These are phyloP conservation scores for Phyllotis vaccarum DNA, from an alignment of 2,797 vertebrate genomes.

Conservation along the genomic window DNA sequence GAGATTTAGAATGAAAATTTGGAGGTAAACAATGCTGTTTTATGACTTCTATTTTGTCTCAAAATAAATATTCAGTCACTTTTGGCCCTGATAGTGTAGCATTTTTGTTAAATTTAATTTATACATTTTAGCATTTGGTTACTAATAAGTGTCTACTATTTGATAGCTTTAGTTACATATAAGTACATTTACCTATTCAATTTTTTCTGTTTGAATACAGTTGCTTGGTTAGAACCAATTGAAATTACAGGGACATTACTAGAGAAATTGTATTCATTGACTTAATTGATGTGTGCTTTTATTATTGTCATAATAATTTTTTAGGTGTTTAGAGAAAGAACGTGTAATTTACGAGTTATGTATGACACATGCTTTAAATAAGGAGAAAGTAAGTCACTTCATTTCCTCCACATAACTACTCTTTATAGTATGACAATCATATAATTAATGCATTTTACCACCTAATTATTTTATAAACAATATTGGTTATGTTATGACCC, in stretches of 20 bases:
- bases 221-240: slow-evolving; percentile 27
- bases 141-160: not conserved
- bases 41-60: not conserved
- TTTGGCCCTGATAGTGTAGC: not conserved
- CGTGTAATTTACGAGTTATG: not conserved
- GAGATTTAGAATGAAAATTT: not conserved
- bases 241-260: not conserved
- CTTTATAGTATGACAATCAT: not conserved
- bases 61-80: not conserved
- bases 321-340: slow-evolving; percentile 1
- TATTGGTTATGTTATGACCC: slow-evolving; percentile 53
- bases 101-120: not conserved
- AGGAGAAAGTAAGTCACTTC: not conserved
- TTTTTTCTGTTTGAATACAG: not conserved
- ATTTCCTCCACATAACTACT: not conserved
- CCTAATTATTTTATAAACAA: slow-evolving; percentile 60
- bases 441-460: slow-evolving; percentile 59
- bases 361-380: slow-evolving; percentile 1
- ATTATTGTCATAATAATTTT: not conserved
- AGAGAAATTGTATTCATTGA: not conserved
- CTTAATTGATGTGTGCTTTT: not conserved
- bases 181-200: not conserved
- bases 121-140: not conserved
- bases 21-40: not conserved
- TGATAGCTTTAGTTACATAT: not conserved